A percentile compares a stretch with the other conserved stretches of the same genome.
Evolutionary conservation across 2,113 vertebrate genomes (phyloP).

Genomic region (cat (Felis catus)): F.catus_Fca126_mat1.0 CM031411.1:81378001-81378500

Average conservation of each 20-base stretch:
- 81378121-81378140: background rate
- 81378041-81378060: background rate
- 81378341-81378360: background rate
- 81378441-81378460: background rate
- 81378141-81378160: background rate
- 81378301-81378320: too few species aligned
- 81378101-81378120: background rate
- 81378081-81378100: background rate
- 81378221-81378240: background rate
- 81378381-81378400: background rate
- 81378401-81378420: background rate
- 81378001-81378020: background rate
- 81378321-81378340: too few species aligned
- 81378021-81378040: background rate
- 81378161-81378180: background rate
- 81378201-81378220: background rate
- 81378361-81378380: background rate
- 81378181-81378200: background rate
- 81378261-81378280: background rate
- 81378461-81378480: background rate
- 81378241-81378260: background rate
- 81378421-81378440: background rate
- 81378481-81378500: conserved; percentile 29
- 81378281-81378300: background rate
- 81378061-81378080: background rate